Conservation (phyloP, 2,113 vertebrate genomes). For the Mobula birostris region DNA sequence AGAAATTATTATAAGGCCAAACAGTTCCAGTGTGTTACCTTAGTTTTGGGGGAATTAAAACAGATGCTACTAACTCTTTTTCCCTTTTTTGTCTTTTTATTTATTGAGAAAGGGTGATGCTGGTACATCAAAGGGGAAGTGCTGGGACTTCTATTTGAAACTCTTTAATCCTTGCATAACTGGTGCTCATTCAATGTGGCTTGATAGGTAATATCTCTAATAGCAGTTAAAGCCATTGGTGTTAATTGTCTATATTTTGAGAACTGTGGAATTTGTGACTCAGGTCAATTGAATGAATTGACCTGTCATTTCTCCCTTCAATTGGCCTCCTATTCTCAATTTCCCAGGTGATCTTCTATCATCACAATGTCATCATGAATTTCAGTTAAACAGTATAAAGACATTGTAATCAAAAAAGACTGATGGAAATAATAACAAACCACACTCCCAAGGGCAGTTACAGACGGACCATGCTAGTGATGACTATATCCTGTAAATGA, state of each 20-base stretch:
- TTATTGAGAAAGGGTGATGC: background rate
- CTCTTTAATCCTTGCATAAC: no score
- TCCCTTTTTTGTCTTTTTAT: background rate
- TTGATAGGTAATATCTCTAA: background rate
- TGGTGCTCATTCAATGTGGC: background rate
- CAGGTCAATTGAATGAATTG: background rate
- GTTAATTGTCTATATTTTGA: background rate
- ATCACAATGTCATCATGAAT: background rate
- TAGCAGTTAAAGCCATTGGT: background rate
- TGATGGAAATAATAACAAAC: background rate
- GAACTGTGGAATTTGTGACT: background rate
- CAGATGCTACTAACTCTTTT: background rate
- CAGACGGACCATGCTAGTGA: no score
- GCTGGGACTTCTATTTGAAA: background rate
- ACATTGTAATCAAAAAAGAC: constrained; percentile 8
- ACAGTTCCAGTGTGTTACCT: background rate
- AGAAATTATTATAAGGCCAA: background rate
- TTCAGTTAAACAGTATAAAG: background rate
- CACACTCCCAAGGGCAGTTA: no score
- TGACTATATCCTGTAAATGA: no score
- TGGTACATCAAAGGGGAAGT: background rate
- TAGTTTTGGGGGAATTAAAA: background rate
- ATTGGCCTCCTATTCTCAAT: background rate
- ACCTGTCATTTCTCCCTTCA: background rate
- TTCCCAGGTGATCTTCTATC: background rate